Evolutionary conservation across 2,888 invertebrate genomes (phyloP), one percentile per base, ranked within the genome.

Genomic region (Philonicus albiceps): DNA sequence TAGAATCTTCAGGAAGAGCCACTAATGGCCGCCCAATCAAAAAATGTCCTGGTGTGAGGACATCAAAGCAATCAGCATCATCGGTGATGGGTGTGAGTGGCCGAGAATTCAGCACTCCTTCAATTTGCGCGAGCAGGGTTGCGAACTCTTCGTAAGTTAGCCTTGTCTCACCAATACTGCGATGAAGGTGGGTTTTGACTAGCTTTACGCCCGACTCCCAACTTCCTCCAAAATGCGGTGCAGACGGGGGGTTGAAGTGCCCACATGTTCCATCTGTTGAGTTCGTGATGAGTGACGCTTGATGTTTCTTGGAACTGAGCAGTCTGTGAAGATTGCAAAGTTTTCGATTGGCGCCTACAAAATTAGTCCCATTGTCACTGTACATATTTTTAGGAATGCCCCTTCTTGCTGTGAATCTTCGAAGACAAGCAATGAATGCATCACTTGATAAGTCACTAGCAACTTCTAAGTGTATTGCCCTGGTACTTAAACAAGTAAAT

Each of bases 111-210:
- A 86, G 43, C n/a, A 74, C 40, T 11, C 49, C 73, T 49, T 86
- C 86, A 76, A 75, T 16, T 53, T 76, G 75, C 6, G 49, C n/a
- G 43, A 74, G n/a, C 34, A 85, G n/a, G 6, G 85, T 85, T 30
- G 43, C 31, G 6, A 75, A 73, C 16, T 85, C 85, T 40, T 85
- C 85, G 27, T 73, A 75, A 34, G 85, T 49, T 16, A 85, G 37
- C 30, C 31, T 81, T 72, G 72, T 31, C 22, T 83, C 37, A 85
- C 53, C 22, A 43, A 75, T 19, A 16, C 55, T 53, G 19, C 86
- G 74, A 22, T 55, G 74, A 19, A 88, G 74, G 53, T 87, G 87
- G 55, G 81, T 76, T 22, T 88, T 87, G 8, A 85, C 55, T 0
- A 76, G 76, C 86, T 88, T 87, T n/a, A 75, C 34, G 13, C 30